Percentiles rank a stretch among this genome's conserved stretches.
phyloP scores from a whole-genome alignment of 1,140 invertebrate genomes.

The Antheraea pernyi region DNA sequence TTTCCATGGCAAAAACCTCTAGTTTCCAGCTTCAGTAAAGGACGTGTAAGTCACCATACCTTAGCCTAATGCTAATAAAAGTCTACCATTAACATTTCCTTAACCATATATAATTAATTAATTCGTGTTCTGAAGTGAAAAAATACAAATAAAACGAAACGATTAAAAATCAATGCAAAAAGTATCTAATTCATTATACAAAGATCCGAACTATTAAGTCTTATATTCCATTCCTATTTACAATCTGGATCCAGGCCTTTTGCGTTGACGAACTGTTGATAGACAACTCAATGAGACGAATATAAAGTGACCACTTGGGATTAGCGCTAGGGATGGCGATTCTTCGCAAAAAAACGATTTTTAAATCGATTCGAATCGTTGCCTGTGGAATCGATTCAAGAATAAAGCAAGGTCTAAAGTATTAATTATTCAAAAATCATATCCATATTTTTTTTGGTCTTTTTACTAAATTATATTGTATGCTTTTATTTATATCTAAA shows the following conservation, averaged over 20 bases:
- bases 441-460: too few species aligned
- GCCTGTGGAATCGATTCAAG: too few species aligned
- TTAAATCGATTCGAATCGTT: too few species aligned
- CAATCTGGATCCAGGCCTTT: neutral
- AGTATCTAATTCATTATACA: constrained; percentile 2
- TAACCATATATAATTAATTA: neutral
- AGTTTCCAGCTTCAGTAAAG: neutral
- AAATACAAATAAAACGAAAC: neutral
- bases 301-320: neutral
- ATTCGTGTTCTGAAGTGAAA: neutral
- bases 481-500: too few species aligned
- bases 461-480: too few species aligned
- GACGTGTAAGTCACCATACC: neutral
- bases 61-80: neutral
- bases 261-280: neutral
- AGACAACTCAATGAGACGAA: neutral
- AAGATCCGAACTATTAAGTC: neutral
- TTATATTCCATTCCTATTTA: neutral
- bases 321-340: neutral
- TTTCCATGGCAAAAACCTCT: neutral
- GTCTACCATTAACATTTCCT: neutral
- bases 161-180: constrained; percentile 3
- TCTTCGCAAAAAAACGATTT: neutral
- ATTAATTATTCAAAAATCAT: too few species aligned
- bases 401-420: too few species aligned